These are phyloP conservation scores for Caenorhabditis wallacei DNA, from an alignment of 2,888 invertebrate genomes.

Conservation along the genomic window DNA sequence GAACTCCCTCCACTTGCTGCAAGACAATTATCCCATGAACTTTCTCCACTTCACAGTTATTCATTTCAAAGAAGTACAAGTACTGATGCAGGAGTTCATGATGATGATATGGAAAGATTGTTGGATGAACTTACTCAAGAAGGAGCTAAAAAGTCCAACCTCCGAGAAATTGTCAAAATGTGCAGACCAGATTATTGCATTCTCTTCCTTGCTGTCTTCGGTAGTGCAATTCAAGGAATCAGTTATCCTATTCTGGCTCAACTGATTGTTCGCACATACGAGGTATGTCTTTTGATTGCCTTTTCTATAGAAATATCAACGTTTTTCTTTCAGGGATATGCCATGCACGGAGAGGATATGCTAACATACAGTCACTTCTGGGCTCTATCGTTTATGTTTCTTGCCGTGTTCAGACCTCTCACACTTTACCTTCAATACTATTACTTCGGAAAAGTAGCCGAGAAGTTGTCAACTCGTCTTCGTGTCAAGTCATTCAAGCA, in stretches of 20 bases:
- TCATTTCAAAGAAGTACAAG: conserved; percentile 46
- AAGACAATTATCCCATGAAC: conserved; percentile 42
- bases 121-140: conserved; percentile 51
- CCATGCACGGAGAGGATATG: conserved; percentile 77
- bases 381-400: conserved; percentile 83
- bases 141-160: conserved; percentile 44
- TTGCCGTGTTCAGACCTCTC: conserved; percentile 83
- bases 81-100: conserved; percentile 37
- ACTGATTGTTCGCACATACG: conserved; percentile 36
- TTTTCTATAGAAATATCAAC: neutral
- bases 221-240: conserved; percentile 43
- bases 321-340: conserved; percentile 35
- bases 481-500: conserved; percentile 84
- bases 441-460: conserved; percentile 82
- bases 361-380: conserved; percentile 84
- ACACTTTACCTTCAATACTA: conserved; percentile 73
- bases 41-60: conserved; percentile 47
- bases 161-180: conserved; percentile 52
- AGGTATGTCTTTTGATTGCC: neutral
- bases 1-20: conserved; percentile 27
- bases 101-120: conserved; percentile 58
- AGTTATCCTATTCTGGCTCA: conserved; percentile 50
- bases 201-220: conserved; percentile 39
- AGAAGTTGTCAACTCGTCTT: conserved; percentile 82
- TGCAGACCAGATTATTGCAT: conserved; percentile 46